Evolutionary conservation across 2,888 invertebrate species (phyloP).

Genomic region (Tholera decimalis): DNA sequence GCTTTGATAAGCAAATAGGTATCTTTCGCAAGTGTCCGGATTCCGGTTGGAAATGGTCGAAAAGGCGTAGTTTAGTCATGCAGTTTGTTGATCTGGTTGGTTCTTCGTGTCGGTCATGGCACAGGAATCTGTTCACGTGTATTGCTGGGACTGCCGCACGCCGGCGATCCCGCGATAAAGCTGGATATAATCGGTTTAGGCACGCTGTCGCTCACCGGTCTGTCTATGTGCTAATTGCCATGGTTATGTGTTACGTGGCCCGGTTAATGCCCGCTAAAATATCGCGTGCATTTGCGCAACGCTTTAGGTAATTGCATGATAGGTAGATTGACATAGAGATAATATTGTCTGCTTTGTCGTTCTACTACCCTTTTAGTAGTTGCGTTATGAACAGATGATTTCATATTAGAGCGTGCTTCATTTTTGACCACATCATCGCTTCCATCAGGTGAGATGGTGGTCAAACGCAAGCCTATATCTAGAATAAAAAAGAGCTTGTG

Average conservation of each 20-base stretch:
- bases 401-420: slow-evolving; percentile 26
- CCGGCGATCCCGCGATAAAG: slow-evolving; percentile 82
- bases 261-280: slow-evolving; percentile 83
- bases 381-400: slow-evolving; percentile 50
- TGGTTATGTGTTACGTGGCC: slow-evolving; percentile 82
- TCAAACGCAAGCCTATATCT: no score
- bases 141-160: slow-evolving; percentile 76
- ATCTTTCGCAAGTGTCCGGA: slow-evolving; percentile 71
- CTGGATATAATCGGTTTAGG: slow-evolving; percentile 86
- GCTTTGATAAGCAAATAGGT: slow-evolving; percentile 61
- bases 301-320: slow-evolving; percentile 78
- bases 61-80: slow-evolving; percentile 72
- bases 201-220: slow-evolving; percentile 87
- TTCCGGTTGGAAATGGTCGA: slow-evolving; percentile 71
- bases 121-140: slow-evolving; percentile 81
- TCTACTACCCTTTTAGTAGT: slow-evolving; percentile 67
- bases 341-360: slow-evolving; percentile 78
- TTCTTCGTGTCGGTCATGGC: slow-evolving; percentile 80
- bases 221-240: slow-evolving; percentile 87
- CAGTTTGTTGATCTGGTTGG: slow-evolving; percentile 76
- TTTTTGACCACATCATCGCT: no score
- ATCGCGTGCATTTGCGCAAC: slow-evolving; percentile 82
- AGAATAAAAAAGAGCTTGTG: no score
- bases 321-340: slow-evolving; percentile 82
- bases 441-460: no score